phyloP scores from a whole-genome alignment of 2,797 vertebrate species.

The Clarias fuscus region DNA sequence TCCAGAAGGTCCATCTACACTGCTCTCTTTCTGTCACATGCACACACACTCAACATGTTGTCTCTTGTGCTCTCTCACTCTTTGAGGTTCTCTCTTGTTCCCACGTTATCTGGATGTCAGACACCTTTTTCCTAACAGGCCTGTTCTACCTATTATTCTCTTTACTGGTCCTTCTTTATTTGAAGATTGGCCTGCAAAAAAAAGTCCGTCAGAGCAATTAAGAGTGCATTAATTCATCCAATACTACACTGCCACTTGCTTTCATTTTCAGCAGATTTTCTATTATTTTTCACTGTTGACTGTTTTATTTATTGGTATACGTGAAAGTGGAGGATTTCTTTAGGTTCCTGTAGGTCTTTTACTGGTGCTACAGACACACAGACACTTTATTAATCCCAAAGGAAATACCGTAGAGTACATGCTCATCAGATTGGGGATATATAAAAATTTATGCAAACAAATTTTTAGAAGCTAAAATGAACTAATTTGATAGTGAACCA shows the following conservation, averaged over 20 bases:
- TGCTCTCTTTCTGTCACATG: background rate
- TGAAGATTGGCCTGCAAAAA: background rate
- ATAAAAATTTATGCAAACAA: no score
- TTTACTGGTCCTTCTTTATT: background rate
- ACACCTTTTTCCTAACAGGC: background rate
- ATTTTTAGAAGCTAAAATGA: no score
- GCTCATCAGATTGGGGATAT: no score
- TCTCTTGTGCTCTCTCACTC: background rate
- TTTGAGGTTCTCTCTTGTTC: background rate
- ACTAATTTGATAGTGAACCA: no score
- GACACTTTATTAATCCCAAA: no score
- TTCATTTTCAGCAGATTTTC: conserved; percentile 26
- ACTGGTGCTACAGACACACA: no score
- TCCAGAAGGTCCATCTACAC: background rate
- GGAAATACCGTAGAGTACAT: no score
- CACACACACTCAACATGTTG: background rate
- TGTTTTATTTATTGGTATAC: conserved; percentile 12
- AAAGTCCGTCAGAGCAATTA: background rate
- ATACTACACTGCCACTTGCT: conserved; percentile 3
- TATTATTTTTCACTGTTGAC: conserved; percentile 5
- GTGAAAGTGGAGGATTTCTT: background rate
- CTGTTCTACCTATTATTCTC: background rate
- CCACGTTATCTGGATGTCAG: background rate
- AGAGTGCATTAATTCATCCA: background rate
- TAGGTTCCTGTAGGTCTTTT: background rate